These are phyloP conservation scores for Elmis aenea DNA, from an alignment of 2,888 invertebrate species.

Conservation along the genomic window DNA sequence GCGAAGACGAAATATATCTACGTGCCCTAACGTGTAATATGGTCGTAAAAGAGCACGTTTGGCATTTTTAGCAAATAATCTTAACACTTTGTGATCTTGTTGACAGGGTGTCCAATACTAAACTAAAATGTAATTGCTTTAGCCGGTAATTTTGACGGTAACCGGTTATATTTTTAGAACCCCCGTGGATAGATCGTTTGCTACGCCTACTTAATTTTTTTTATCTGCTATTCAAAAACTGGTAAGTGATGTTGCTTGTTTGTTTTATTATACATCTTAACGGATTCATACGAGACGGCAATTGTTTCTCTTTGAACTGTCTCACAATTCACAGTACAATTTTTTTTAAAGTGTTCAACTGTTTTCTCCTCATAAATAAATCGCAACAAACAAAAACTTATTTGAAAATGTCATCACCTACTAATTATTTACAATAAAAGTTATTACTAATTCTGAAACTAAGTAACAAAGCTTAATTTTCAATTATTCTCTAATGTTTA, in stretches of 20 bases:
- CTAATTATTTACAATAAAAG: too few relatives aligned
- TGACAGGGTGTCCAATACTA: slow-evolving; percentile 18
- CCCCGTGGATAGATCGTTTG: slow-evolving; percentile 17
- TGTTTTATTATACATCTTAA: too few relatives aligned
- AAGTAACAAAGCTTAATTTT: too few relatives aligned
- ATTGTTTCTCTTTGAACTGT: too few relatives aligned
- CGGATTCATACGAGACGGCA: too few relatives aligned
- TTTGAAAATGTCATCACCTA: too few relatives aligned
- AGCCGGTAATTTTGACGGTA: slow-evolving; percentile 15
- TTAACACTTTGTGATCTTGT: slow-evolving; percentile 21
- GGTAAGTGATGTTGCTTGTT: not conserved
- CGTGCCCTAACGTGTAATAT: slow-evolving; percentile 4
- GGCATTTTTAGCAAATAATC: slow-evolving; percentile 16
- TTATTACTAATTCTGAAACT: too few relatives aligned
- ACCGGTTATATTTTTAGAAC: slow-evolving; percentile 16
- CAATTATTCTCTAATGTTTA: too few relatives aligned
- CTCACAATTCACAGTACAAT: too few relatives aligned
- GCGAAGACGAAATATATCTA: not conserved
- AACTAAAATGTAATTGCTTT: slow-evolving; percentile 20
- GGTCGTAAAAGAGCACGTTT: slow-evolving; percentile 9
- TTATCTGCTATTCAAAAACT: slow-evolving; percentile 1
- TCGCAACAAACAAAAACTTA: too few relatives aligned
- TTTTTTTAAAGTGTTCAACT: too few relatives aligned
- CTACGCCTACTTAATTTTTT: slow-evolving; percentile 16
- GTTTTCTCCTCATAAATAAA: too few relatives aligned